Percentiles rank a stretch among this genome's conserved stretches.
These are phyloP conservation scores for Empidonax traillii DNA, from an alignment of 2,113 vertebrate genomes.

Conservation along the genomic window DNA sequence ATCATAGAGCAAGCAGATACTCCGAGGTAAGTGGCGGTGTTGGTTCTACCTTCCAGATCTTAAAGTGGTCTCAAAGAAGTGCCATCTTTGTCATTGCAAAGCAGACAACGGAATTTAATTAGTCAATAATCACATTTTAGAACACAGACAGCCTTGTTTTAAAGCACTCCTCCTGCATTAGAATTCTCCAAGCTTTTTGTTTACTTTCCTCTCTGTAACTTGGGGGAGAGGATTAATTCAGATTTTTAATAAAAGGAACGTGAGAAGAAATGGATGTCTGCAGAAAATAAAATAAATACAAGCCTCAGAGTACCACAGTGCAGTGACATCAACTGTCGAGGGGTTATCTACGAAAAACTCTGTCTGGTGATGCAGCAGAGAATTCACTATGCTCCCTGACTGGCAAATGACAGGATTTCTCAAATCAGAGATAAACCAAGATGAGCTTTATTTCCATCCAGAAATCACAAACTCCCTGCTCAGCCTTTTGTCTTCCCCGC, in stretches of 20 bases:
- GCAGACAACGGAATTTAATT: background rate
- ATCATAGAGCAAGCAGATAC: background rate
- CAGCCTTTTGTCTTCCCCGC: background rate
- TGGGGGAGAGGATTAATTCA: fast-evolving
- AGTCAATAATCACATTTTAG: background rate
- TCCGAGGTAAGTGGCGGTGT: background rate
- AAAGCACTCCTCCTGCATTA: background rate
- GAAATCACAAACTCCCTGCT: background rate
- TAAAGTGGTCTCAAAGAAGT: background rate
- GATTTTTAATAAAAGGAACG: background rate
- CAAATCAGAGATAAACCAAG: background rate
- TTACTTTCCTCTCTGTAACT: background rate
- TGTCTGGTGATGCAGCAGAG: background rate
- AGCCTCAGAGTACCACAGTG: background rate
- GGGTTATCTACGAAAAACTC: background rate
- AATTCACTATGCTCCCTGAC: background rate
- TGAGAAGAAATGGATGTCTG: background rate
- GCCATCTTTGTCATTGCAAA: background rate
- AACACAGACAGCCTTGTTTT: background rate
- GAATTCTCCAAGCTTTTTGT: background rate
- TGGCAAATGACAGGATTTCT: background rate
- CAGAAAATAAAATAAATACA: background rate
- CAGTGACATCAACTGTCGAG: background rate
- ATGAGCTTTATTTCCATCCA: background rate
- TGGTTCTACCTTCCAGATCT: background rate